Percentiles rank a stretch among this genome's conserved stretches.
These are phyloP conservation scores for Ficedula albicollis DNA, from an alignment of 2,797 vertebrate species.

Conservation along the genomic window DNA sequence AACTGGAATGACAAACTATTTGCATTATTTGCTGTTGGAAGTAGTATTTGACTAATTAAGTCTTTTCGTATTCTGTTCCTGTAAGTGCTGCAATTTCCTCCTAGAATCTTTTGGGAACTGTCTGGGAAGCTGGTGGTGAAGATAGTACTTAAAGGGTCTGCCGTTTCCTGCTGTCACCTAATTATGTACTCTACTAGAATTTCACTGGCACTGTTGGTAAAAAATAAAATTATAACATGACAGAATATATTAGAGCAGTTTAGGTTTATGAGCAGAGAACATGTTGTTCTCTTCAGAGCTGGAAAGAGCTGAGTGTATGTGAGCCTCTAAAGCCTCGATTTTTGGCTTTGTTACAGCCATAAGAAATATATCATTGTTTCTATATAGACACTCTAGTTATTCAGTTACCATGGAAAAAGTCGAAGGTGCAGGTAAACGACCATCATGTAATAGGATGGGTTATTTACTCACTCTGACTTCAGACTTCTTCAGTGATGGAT, in stretches of 20 bases:
- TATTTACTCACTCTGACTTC: background rate
- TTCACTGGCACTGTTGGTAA: background rate
- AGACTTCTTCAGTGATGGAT: background rate
- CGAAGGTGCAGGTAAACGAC: background rate
- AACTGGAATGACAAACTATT: background rate
- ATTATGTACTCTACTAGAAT: background rate
- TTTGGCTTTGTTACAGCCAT: constrained; percentile 7
- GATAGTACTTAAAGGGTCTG: background rate
- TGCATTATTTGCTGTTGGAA: background rate
- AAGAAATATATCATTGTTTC: constrained; percentile 18
- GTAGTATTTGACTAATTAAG: background rate
- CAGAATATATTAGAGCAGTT: background rate
- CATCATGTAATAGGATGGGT: background rate
- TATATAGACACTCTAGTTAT: background rate
- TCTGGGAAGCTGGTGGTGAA: background rate
- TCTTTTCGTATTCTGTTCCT: background rate
- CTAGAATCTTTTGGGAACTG: background rate
- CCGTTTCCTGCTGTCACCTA: background rate
- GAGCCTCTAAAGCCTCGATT: background rate
- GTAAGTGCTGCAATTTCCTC: background rate
- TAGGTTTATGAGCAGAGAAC: background rate
- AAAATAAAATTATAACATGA: background rate
- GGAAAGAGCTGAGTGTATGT: background rate
- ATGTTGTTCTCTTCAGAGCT: constrained; percentile 14
- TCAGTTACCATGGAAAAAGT: background rate